Evolutionary conservation across 2,797 vertebrate species (phyloP).

Genomic region (Oreortyx pictus): DNA sequence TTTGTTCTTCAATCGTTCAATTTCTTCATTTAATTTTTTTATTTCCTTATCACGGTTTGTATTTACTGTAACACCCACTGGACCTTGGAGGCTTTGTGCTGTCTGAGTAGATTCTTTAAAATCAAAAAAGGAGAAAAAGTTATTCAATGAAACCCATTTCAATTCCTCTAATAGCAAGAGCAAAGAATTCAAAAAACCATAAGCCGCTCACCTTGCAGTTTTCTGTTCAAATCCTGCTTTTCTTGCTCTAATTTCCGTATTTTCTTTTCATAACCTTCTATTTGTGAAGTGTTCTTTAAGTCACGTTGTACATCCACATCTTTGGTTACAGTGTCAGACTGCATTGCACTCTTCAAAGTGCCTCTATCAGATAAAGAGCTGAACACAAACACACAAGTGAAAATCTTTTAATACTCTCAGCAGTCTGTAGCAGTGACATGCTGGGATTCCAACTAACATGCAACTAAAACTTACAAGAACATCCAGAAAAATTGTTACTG

Average conservation of each 20-base stretch:
- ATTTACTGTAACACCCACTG: slow-evolving; percentile 81
- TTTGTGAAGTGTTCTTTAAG: slow-evolving; percentile 84
- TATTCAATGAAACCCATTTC: neutral
- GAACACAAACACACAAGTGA: slow-evolving; percentile 33
- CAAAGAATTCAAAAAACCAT: neutral
- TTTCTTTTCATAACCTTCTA: slow-evolving; percentile 90
- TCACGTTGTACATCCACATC: slow-evolving; percentile 79
- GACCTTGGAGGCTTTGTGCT: slow-evolving; percentile 85
- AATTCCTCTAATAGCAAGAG: neutral
- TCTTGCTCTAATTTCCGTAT: slow-evolving; percentile 93
- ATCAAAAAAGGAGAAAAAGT: neutral
- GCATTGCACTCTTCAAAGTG: slow-evolving; percentile 77
- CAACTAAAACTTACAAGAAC: slow-evolving; percentile 22
- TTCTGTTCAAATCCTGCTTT: slow-evolving; percentile 92
- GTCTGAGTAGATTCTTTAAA: slow-evolving; percentile 90
- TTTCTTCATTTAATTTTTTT: slow-evolving; percentile 95
- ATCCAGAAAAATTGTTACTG: neutral
- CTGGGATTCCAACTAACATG: neutral
- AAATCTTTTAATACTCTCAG: slow-evolving; percentile 4
- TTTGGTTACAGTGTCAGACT: slow-evolving; percentile 74
- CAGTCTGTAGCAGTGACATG: neutral
- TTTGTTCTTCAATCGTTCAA: slow-evolving; percentile 93
- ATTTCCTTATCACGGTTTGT: slow-evolving; percentile 91
- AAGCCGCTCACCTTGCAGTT: slow-evolving; percentile 86
- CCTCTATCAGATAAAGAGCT: slow-evolving; percentile 86